Percentiles rank a stretch among this genome's conserved stretches.
Evolutionary conservation across 2,888 invertebrate species (phyloP).

Genomic region (Melinaea marsaeus): DNA sequence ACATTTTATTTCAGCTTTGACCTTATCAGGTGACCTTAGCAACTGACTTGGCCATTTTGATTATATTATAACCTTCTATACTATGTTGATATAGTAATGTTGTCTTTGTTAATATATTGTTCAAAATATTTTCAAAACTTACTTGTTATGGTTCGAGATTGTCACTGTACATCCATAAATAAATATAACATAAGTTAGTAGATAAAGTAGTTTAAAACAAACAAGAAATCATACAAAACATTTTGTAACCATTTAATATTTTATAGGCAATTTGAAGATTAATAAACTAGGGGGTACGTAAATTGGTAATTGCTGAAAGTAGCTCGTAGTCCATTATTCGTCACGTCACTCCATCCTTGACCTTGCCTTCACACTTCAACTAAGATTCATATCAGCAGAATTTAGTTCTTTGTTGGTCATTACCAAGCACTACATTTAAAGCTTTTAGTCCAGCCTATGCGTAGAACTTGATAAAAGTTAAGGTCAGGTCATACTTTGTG

Average conservation of each 20-base stretch:
- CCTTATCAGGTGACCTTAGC: conserved; percentile 30
- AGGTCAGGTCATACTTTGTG: too few relatives aligned
- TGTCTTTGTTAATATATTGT: too few relatives aligned
- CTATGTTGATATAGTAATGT: too few relatives aligned
- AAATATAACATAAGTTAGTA: too few relatives aligned
- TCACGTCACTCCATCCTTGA: conserved; percentile 36
- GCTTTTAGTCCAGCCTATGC: background rate
- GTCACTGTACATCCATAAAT: too few relatives aligned
- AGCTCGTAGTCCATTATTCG: conserved; percentile 3
- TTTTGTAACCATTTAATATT: too few relatives aligned
- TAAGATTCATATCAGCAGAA: conserved; percentile 30
- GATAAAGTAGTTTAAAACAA: too few relatives aligned
- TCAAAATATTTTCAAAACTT: too few relatives aligned
- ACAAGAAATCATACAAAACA: too few relatives aligned
- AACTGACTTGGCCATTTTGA: conserved; percentile 18
- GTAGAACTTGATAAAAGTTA: too few relatives aligned
- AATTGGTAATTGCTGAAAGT: conserved; percentile 4
- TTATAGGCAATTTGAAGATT: too few relatives aligned
- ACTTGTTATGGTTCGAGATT: too few relatives aligned
- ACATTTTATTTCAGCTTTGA: conserved; percentile 25
- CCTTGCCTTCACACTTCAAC: conserved; percentile 35
- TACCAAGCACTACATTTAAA: conserved; percentile 18
- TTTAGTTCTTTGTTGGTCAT: conserved; percentile 26
- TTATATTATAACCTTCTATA: conserved; percentile 21
- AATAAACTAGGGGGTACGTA: background rate